Conservation (phyloP, 2,888 invertebrate genomes). For the Drosophila diplacantha region DNA sequence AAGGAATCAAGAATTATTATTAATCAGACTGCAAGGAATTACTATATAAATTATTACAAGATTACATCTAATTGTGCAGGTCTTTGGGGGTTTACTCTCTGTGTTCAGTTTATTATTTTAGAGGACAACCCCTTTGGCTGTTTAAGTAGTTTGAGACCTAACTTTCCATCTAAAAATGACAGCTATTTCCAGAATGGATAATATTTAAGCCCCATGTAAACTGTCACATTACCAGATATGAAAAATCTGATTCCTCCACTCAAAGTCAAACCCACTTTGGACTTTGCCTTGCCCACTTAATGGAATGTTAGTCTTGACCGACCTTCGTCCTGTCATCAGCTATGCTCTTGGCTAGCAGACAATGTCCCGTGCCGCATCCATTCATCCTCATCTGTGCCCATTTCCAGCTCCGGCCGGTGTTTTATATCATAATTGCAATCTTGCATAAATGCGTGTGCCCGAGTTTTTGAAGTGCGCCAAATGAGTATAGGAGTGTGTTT, state of each 20-base stretch:
- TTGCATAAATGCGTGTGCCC: slow-evolving; percentile 62
- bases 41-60: neutral
- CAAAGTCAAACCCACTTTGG: neutral
- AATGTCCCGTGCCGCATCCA: slow-evolving; percentile 19
- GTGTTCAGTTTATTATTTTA: too few relatives aligned
- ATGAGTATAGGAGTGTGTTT: slow-evolving; percentile 13
- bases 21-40: neutral
- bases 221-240: neutral
- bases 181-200: too few relatives aligned
- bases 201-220: neutral
- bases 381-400: slow-evolving; percentile 25
- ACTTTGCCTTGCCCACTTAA: slow-evolving; percentile 2
- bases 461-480: slow-evolving; percentile 49
- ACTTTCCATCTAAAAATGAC: too few relatives aligned
- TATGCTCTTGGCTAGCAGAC: slow-evolving; percentile 27
- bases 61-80: neutral
- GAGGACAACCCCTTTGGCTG: neutral
- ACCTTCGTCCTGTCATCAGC: slow-evolving; percentile 28
- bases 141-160: neutral
- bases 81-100: too few relatives aligned
- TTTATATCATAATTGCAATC: slow-evolving; percentile 70
- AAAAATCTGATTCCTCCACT: neutral
- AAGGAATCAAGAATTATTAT: neutral
- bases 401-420: slow-evolving; percentile 45
- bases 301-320: slow-evolving; percentile 21